Percentiles rank a stretch among this genome's conserved stretches.
Evolutionary conservation across 1,140 invertebrate species (phyloP).

Genomic region (Heliconius himera): DNA sequence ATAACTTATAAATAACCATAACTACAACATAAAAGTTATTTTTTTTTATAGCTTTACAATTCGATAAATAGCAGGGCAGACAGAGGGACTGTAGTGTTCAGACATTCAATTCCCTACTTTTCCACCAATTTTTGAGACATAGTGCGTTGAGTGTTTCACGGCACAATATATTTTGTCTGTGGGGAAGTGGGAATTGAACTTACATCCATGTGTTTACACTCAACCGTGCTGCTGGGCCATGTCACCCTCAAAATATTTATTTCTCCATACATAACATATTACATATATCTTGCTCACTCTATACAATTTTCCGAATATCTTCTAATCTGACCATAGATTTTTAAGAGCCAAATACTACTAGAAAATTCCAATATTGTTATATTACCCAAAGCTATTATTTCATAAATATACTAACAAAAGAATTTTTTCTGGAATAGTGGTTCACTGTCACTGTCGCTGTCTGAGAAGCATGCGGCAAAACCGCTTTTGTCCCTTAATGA

Average conservation of each 20-base stretch:
- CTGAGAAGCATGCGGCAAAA: slow-evolving; percentile 69
- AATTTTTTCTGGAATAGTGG: slow-evolving; percentile 62
- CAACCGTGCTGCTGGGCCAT: no score
- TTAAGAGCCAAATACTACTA: slow-evolving; percentile 31
- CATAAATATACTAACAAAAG: slow-evolving; percentile 57
- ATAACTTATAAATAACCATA: not conserved
- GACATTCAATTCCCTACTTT: no score
- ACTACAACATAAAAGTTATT: not conserved
- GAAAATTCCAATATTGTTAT: slow-evolving; percentile 35
- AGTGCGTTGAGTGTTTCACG: not conserved
- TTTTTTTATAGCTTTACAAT: not conserved
- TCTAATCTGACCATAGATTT: slow-evolving; percentile 1
- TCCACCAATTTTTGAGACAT: not conserved
- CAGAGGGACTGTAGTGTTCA: no score
- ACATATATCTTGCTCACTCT: not conserved
- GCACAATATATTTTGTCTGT: no score
- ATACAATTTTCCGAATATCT: not conserved
- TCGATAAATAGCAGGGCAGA: not conserved
- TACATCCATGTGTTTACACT: no score
- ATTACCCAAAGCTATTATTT: slow-evolving; percentile 32
- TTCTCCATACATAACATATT: no score
- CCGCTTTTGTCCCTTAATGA: slow-evolving; percentile 66
- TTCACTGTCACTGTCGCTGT: slow-evolving; percentile 71
- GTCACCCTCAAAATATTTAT: no score
- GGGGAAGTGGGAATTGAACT: no score